Conservation (phyloP, 2,113 vertebrate species). For the Okapia johnstoni region DNA sequence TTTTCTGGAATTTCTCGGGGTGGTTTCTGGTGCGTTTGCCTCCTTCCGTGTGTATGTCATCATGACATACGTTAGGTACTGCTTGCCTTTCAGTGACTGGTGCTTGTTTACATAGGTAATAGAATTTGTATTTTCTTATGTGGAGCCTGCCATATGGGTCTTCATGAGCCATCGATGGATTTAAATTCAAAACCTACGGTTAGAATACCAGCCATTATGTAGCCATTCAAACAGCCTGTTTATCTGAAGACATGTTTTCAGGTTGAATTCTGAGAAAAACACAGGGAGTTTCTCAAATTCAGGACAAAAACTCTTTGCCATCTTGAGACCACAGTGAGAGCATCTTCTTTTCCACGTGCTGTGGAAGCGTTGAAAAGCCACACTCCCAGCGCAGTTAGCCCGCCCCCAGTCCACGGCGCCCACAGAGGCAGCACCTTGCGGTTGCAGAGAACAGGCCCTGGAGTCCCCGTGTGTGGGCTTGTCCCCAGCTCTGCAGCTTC, state of each 20-base stretch:
- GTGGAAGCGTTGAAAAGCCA: background rate
- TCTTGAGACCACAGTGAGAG: background rate
- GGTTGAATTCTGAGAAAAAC: background rate
- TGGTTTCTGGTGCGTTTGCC: background rate
- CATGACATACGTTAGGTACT: background rate
- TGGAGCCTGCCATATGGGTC: background rate
- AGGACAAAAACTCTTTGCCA: background rate
- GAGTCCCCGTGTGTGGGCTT: background rate
- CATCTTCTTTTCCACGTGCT: background rate
- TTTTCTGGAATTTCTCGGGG: background rate
- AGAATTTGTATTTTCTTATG: background rate
- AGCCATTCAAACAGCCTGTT: background rate
- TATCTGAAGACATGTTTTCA: background rate
- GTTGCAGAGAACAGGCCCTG: background rate
- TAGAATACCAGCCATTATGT: background rate
- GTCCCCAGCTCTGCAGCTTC: background rate
- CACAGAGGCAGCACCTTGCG: background rate
- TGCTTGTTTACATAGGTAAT: background rate
- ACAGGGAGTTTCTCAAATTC: background rate
- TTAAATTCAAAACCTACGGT: background rate
- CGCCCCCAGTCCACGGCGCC: background rate
- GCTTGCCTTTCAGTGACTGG: background rate
- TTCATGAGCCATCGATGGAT: background rate
- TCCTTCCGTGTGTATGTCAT: background rate
- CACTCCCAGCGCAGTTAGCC: background rate